Conservation (phyloP, 1,140 invertebrate species). For the Drosophila chauvacae region DNA sequence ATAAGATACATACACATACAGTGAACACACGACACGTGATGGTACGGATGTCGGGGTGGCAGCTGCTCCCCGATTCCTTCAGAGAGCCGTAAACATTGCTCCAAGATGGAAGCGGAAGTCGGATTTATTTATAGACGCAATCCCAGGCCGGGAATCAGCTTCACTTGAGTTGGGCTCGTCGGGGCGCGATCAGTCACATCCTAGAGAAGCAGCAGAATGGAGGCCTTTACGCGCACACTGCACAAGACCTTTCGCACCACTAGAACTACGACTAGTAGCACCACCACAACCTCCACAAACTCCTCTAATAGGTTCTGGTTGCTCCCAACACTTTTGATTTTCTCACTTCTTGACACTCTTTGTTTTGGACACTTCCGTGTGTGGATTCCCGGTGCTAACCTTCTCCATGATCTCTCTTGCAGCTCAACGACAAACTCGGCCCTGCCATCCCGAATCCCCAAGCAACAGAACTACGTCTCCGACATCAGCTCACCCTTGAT, state of each 20-base stretch:
- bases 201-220: slow-evolving; percentile 37
- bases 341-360: neutral
- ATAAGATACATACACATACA: neutral
- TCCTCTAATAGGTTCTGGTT: slow-evolving; percentile 20
- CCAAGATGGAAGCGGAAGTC: slow-evolving; percentile 42
- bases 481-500: slow-evolving; percentile 96
- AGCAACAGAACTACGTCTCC: slow-evolving; percentile 83
- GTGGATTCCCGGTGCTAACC: neutral
- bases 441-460: slow-evolving; percentile 76
- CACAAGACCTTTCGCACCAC: slow-evolving; percentile 68
- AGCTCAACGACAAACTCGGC: slow-evolving; percentile 87
- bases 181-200: slow-evolving; percentile 21
- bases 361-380: neutral
- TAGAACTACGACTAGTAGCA: slow-evolving; percentile 48
- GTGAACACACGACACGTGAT: slow-evolving; percentile 2
- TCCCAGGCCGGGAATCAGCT: slow-evolving; percentile 1
- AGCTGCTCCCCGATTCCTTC: slow-evolving; percentile 41
- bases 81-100: slow-evolving; percentile 7
- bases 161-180: slow-evolving; percentile 44
- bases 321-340: slow-evolving; percentile 19
- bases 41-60: slow-evolving; percentile 6
- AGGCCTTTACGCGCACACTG: slow-evolving; percentile 66
- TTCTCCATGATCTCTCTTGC: slow-evolving; percentile 41
- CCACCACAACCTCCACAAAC: slow-evolving; percentile 22
- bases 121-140: slow-evolving; percentile 46